Conservation (phyloP, 2,113 vertebrate species). For the Diglossa brunneiventris region DNA sequence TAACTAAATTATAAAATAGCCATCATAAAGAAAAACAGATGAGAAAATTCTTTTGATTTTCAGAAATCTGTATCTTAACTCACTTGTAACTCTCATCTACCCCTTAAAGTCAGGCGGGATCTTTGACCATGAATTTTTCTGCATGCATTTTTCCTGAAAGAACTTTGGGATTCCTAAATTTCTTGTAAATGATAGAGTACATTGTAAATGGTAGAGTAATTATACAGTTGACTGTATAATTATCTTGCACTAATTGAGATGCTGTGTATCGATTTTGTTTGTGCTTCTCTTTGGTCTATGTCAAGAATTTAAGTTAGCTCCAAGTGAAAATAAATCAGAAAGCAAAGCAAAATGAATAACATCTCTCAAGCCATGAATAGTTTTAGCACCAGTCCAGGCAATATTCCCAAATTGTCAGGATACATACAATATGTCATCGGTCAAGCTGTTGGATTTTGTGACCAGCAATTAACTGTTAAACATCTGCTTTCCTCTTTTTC, state of each 20-base stretch:
- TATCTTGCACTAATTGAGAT: neutral
- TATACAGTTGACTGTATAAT: neutral
- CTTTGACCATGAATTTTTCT: neutral
- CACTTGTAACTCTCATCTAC: neutral
- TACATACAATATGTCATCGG: neutral
- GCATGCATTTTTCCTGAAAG: neutral
- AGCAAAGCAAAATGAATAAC: neutral
- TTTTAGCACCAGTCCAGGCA: neutral
- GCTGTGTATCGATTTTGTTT: neutral
- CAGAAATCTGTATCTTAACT: neutral
- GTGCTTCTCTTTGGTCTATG: neutral
- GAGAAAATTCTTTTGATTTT: neutral
- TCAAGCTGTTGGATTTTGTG: neutral
- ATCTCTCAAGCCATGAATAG: neutral
- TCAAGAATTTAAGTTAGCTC: conserved; percentile 41
- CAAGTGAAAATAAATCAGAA: neutral
- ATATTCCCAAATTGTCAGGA: conserved; percentile 27
- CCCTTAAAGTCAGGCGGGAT: neutral
- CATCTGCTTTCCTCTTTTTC: conserved; percentile 22
- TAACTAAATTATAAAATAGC: neutral
- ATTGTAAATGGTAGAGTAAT: neutral
- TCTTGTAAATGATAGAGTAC: neutral
- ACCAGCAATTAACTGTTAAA: neutral
- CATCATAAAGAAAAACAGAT: neutral
- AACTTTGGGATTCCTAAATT: neutral